phyloP scores from a whole-genome alignment of 2,888 invertebrate species.

The Mesorhabditis sp. region DNA sequence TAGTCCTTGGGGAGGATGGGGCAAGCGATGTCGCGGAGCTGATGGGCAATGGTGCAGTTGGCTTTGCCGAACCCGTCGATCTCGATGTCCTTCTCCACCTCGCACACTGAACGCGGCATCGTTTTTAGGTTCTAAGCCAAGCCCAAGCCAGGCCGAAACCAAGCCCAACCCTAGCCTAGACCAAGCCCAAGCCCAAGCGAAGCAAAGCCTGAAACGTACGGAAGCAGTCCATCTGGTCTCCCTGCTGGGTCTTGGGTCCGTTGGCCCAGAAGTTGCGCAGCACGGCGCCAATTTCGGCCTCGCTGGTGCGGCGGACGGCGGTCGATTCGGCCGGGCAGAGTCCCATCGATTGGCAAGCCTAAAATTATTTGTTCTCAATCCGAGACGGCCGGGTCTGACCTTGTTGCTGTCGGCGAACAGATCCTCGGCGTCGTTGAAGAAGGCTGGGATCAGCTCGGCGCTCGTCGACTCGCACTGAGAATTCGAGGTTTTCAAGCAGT shows the following conservation, averaged over 20 bases:
- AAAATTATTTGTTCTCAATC: not conserved
- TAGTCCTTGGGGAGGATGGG: not conserved
- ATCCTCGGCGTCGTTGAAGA: not conserved
- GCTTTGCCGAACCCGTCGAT: not conserved
- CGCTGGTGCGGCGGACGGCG: not conserved
- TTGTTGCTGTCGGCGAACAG: conserved; percentile 5
- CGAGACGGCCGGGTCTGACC: not conserved
- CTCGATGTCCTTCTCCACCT: not conserved
- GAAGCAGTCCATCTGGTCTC: not conserved
- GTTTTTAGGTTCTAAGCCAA: too few relatives aligned
- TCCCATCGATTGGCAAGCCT: conserved; percentile 3
- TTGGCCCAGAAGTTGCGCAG: not conserved
- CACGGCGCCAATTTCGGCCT: not conserved
- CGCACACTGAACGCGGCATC: not conserved
- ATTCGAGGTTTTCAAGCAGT: not conserved
- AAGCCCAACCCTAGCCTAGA: too few relatives aligned
- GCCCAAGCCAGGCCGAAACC: too few relatives aligned
- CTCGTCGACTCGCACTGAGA: not conserved
- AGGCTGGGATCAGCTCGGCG: conserved; percentile 5
- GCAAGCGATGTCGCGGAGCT: not conserved
- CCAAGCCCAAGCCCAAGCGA: too few relatives aligned
- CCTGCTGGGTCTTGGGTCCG: not conserved
- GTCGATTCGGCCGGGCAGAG: not conserved
- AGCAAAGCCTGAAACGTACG: not conserved
- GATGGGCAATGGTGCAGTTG: not conserved